Evolutionary conservation across 2,888 invertebrate genomes (phyloP), one percentile per base, ranked within the genome.

Genomic region (Pandemis cinnamomeana): DNA sequence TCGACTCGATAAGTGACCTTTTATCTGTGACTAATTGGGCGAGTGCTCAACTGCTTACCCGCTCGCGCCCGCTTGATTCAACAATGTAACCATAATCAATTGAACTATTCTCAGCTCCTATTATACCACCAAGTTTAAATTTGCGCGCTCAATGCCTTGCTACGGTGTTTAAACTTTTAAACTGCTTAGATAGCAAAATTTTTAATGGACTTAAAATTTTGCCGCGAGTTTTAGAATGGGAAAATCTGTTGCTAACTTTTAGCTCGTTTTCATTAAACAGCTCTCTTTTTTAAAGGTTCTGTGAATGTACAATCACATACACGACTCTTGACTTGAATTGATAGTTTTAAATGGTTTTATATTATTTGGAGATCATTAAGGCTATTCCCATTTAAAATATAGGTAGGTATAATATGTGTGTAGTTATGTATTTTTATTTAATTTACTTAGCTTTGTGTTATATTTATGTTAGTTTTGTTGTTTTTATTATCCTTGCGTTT

Each of bases 11-110:
- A 87, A 88, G 86, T 87, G 87, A 87, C 89, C 83, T 88, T 87
- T 87, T 87, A 88, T 88, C 87, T 80, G 81, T 77, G 81, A 83
- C 85, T 87, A 89, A 88, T 90, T 86, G 85, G 86, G 80, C 83
- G 83, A 81, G 82, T 86, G 83, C 83, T 85, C 83, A 81, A 15
- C 72, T 70, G 64, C 66, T 72, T 72, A 36, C 71, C 67, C 36
- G 73, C 61, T 58, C 61, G 42, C n/a, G 63, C 81, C 79, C 78
- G 76, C 81, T 79, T 78, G 80, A 82, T 81, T 84, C 83, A 84
- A 83, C 79, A 82, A 82, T 83, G 81, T 84, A 84, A 71, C 72
- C 71, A 75, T 82, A 82, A 84, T 86, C 82, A 86, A 83, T 84
- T 81, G 80, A 80, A 84, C 80, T 84, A 83, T 80, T 82, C 73